Evolutionary conservation across 2,113 vertebrate genomes (phyloP).

Genomic region (Suncus etruscus): DNA sequence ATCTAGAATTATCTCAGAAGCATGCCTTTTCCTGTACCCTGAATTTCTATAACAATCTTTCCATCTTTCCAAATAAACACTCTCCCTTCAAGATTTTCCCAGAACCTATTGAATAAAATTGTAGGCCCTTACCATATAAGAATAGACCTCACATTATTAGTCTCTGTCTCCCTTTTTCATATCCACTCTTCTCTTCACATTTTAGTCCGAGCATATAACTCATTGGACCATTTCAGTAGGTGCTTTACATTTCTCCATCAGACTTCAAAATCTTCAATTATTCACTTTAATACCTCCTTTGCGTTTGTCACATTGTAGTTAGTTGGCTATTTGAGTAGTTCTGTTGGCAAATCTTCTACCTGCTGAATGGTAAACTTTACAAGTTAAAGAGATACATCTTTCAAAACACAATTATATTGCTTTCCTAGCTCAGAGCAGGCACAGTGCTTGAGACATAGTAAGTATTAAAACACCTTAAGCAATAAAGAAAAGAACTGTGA

Average conservation of each 20-base stretch:
- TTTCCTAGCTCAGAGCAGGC: not conserved
- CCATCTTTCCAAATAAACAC: too few species aligned
- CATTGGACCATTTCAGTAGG: not conserved
- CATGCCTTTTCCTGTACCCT: too few species aligned
- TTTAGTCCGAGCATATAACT: not conserved
- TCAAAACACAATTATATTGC: slow-evolving; percentile 1
- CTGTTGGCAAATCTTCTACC: not conserved
- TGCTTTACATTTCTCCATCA: not conserved
- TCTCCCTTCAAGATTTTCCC: too few species aligned
- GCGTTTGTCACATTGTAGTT: not conserved
- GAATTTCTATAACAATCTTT: too few species aligned
- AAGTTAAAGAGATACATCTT: not conserved
- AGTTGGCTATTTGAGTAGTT: not conserved
- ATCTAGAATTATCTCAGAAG: too few species aligned
- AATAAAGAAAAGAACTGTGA: not conserved
- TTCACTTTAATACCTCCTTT: not conserved
- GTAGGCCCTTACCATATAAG: too few species aligned
- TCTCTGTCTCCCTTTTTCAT: too few species aligned
- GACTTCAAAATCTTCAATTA: not conserved
- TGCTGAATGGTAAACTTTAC: not conserved
- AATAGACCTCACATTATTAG: too few species aligned
- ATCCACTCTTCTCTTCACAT: not conserved
- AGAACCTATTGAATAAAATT: too few species aligned
- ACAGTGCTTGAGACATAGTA: not conserved
- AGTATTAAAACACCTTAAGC: not conserved